Base-by-base conservation (phyloP, 2,797 vertebrate genomes). In the Bucorvus abyssinicus region DNA sequence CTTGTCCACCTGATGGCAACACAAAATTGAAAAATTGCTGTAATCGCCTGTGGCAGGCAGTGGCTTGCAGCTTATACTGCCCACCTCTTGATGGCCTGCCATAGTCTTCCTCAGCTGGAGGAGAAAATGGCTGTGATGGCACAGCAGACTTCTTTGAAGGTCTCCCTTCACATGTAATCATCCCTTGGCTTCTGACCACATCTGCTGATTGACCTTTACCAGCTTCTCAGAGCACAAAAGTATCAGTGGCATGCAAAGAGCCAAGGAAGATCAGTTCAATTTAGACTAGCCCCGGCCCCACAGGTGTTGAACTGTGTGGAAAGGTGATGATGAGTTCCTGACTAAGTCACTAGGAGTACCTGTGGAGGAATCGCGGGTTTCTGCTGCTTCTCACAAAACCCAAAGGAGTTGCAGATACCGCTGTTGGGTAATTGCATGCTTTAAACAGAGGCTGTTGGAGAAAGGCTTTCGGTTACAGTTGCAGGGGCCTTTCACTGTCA, bases 1-100 rank as follows among this genome's bases (percentile, higher is more conserved):
- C 90, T 90, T 96, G 73, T 87, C 97, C 98, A 98, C 96, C 64
- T 82, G 98, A 93, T 97, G 98, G 97, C 97, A 95, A 71, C 93
- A 96, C 65, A 94, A 95, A 90, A 93, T 89, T 89, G 94, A 84
- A 49, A 70, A 89, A 96, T 71, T 34, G 8, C 78, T 71, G 36
- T 20, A 65, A 74, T 49, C 86, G 36, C 27, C 83, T 63, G 38
- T 10, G 42, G 52, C 57, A 40, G 69, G 26, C 60, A 75, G 64
- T 19, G 82, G 20, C 42, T 47, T n/a, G 17, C 15, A 76, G 36
- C 6, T 65, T 19, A 14, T 7, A 7, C 52, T 92, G 63, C 36
- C 59, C 70, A 26, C 10, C n/a, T 65, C 63, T 59, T 59, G 19
- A 55, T 70, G 75, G 23, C 56, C 60, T 77, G 42, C 47, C 44